phyloP scores from a whole-genome alignment of 2,797 vertebrate species.

The Huso huso region DNA sequence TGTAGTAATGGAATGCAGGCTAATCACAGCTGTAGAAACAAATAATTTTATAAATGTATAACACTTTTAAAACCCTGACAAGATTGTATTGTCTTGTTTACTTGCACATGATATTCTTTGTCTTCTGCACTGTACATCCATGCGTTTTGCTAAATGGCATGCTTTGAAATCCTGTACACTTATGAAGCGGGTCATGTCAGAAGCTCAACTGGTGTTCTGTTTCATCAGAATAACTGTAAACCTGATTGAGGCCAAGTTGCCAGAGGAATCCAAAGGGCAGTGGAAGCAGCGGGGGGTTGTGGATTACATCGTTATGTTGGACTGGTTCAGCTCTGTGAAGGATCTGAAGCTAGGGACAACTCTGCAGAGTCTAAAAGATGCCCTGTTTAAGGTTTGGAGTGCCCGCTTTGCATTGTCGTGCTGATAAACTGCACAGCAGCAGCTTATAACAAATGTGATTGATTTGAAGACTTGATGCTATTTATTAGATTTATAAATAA shows the following conservation, averaged over 20 bases:
- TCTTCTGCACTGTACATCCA: background rate
- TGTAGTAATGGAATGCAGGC: too few species aligned
- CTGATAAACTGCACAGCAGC: too few species aligned
- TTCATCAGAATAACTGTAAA: slow-evolving; percentile 77
- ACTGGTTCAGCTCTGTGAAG: slow-evolving; percentile 84
- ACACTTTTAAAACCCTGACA: background rate
- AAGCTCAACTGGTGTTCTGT: slow-evolving; percentile 8
- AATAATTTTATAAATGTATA: too few species aligned
- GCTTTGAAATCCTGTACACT: background rate
- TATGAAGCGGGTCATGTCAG: background rate
- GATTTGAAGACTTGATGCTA: too few species aligned
- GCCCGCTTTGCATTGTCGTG: too few species aligned
- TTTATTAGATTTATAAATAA: too few species aligned
- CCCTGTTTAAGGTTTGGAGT: slow-evolving; percentile 77
- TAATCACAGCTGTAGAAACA: too few species aligned
- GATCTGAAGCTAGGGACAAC: slow-evolving; percentile 81
- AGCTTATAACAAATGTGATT: too few species aligned
- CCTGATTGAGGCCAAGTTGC: slow-evolving; percentile 82
- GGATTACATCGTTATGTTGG: slow-evolving; percentile 82
- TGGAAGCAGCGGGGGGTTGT: slow-evolving; percentile 78
- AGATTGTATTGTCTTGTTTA: background rate
- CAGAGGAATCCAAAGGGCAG: slow-evolving; percentile 68
- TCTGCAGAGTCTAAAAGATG: slow-evolving; percentile 90
- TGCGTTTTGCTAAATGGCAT: background rate
- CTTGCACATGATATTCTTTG: background rate